These are phyloP conservation scores for Menura novaehollandiae DNA, from an alignment of 2,113 vertebrate species.

Conservation along the genomic window DNA sequence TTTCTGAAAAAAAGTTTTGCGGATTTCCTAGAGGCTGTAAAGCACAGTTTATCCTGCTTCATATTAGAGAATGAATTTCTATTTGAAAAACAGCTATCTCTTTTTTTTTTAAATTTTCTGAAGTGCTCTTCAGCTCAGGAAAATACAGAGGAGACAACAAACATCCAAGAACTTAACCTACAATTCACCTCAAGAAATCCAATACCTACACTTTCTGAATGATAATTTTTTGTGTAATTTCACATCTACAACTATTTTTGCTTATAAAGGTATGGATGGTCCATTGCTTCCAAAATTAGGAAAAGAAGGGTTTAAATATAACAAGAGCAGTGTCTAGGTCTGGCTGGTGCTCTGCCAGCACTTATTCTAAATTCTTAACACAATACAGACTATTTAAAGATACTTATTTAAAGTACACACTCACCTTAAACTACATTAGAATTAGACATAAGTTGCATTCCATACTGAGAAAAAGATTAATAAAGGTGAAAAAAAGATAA, in stretches of 20 bases:
- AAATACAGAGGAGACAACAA: neutral
- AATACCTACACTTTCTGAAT: neutral
- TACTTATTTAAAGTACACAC: constrained; percentile 20
- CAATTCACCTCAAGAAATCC: neutral
- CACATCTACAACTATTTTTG: constrained; percentile 1
- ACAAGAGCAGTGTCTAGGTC: neutral
- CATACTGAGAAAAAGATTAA: neutral
- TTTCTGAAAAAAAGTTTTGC: neutral
- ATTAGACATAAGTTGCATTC: neutral
- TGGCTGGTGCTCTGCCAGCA: constrained; percentile 1
- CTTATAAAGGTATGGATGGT: constrained; percentile 12
- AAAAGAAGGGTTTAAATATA: neutral
- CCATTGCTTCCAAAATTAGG: neutral
- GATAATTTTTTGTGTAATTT: neutral
- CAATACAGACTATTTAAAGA: constrained; percentile 4
- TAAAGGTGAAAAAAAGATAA: neutral
- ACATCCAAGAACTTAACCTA: neutral
- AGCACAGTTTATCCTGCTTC: neutral
- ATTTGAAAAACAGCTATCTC: neutral
- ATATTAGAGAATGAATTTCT: neutral
- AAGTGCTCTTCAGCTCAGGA: neutral
- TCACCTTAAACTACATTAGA: neutral
- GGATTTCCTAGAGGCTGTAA: neutral
- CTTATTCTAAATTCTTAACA: constrained; percentile 30
- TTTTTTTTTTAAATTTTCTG: neutral